Percentiles rank a stretch among this genome's conserved stretches.
These are phyloP conservation scores for Ageneiosus marmoratus DNA, from an alignment of 2,113 vertebrate species.

Conservation along the genomic window DNA sequence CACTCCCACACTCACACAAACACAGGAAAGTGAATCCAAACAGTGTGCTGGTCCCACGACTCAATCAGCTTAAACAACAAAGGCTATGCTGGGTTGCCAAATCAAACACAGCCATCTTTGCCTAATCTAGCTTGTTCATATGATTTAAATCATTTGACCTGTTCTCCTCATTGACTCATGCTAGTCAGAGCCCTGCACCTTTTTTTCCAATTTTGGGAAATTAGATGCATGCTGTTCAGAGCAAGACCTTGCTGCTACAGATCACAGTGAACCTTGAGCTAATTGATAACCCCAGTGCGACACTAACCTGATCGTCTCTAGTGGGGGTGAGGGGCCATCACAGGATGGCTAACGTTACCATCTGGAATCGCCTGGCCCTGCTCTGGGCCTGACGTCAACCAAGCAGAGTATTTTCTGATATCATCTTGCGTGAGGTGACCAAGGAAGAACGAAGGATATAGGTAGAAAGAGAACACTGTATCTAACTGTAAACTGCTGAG, in stretches of 20 bases:
- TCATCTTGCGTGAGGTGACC: neutral
- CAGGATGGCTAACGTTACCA: neutral
- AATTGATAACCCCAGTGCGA: neutral
- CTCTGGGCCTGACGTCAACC: neutral
- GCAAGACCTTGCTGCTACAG: constrained; percentile 3
- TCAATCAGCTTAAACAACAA: constrained; percentile 28
- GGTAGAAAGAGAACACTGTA: neutral
- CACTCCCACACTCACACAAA: constrained; percentile 26
- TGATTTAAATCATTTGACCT: neutral
- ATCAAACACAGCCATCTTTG: constrained; percentile 8
- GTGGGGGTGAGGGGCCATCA: neutral
- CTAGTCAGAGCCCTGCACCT: neutral
- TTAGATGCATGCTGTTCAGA: constrained; percentile 18
- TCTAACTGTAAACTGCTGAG: neutral
- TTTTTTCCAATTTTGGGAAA: neutral
- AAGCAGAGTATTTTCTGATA: neutral
- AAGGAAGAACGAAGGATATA: neutral
- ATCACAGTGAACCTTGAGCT: neutral
- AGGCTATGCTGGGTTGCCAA: neutral
- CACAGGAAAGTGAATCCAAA: constrained; percentile 41
- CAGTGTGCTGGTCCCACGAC: constrained; percentile 33
- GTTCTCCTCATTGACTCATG: constrained; percentile 11
- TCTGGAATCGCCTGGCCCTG: neutral
- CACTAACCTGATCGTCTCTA: constrained; percentile 23
- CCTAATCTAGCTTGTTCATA: constrained; percentile 31